Percentiles rank a stretch among this genome's conserved stretches.
phyloP scores from a whole-genome alignment of 2,888 invertebrate genomes.

The Epinotia demarniana region DNA sequence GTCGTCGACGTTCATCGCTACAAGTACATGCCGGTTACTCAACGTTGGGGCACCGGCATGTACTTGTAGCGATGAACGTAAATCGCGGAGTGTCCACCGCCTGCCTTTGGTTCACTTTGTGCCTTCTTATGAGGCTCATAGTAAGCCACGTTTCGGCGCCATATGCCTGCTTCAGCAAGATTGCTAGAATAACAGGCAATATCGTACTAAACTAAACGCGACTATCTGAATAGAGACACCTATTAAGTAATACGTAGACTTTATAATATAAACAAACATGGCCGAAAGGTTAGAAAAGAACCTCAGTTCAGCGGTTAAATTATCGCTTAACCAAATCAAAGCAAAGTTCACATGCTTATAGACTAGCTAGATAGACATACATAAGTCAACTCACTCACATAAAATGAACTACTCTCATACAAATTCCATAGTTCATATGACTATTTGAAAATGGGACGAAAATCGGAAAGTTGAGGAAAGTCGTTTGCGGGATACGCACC shows the following conservation, averaged over 20 bases:
- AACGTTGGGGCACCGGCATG: too few species aligned
- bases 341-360: constrained; percentile 1
- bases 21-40: too few species aligned
- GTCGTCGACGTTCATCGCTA: too few species aligned
- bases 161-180: too few species aligned
- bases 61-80: too few species aligned
- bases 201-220: too few species aligned
- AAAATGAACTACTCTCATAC: background rate
- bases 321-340: constrained; percentile 6
- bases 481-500: constrained; percentile 14
- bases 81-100: too few species aligned
- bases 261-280: background rate
- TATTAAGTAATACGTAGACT: background rate
- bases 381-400: background rate
- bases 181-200: too few species aligned
- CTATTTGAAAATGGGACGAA: background rate
- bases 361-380: background rate
- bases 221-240: too few species aligned
- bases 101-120: too few species aligned
- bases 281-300: background rate
- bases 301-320: background rate
- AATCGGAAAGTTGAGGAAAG: background rate
- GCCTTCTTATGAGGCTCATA: too few species aligned
- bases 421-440: background rate
- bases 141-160: too few species aligned